phyloP scores from a whole-genome alignment of 2,113 vertebrate genomes.

The Tyrannus savana region DNA sequence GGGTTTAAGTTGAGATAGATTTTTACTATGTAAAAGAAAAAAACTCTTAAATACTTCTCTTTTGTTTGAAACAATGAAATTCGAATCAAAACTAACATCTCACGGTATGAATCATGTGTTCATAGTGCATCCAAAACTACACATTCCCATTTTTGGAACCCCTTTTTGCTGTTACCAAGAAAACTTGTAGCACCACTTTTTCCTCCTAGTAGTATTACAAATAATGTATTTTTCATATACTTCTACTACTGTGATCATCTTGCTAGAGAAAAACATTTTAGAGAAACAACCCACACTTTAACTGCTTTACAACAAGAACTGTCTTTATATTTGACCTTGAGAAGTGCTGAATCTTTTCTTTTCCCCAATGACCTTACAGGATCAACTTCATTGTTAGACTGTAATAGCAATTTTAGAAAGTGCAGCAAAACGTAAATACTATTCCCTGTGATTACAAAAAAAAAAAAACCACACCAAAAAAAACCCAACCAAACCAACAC shows the following conservation, averaged over 20 bases:
- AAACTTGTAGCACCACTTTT: background rate
- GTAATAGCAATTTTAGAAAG: background rate
- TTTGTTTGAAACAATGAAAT: background rate
- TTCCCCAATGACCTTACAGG: background rate
- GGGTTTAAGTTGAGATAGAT: background rate
- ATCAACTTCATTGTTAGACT: background rate
- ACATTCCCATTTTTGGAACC: background rate
- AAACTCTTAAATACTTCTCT: background rate
- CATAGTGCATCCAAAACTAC: background rate
- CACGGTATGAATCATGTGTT: background rate
- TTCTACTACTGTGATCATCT: background rate
- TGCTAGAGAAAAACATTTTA: background rate
- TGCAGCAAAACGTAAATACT: background rate
- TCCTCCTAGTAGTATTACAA: background rate
- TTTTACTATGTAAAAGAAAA: background rate
- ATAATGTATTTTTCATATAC: background rate
- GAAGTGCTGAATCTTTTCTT: background rate
- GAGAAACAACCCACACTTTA: background rate
- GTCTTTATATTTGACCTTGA: constrained; percentile 1
- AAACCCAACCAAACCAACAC: background rate
- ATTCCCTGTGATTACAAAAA: background rate
- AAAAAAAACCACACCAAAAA: background rate
- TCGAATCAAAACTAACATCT: background rate
- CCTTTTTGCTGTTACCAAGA: background rate
- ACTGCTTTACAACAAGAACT: background rate